Conservation (phyloP, 1,140 invertebrate genomes). For the Chelonus insularis region DNA sequence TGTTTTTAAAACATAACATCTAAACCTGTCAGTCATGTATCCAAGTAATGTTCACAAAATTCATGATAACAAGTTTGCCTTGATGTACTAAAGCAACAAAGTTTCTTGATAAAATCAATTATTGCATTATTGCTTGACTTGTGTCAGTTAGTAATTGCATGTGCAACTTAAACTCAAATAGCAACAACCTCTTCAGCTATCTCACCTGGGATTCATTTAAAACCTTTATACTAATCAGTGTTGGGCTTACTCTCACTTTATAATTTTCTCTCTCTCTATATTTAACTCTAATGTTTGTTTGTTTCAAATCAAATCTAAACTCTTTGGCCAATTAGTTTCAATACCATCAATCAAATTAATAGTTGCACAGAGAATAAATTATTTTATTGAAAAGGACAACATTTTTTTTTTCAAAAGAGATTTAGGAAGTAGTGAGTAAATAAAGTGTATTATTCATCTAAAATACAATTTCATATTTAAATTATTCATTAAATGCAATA, state of each 20-base stretch:
- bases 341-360: constrained; percentile 30
- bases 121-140: background rate
- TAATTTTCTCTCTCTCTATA: background rate
- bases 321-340: constrained; percentile 13
- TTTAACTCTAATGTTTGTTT: constrained; percentile 38
- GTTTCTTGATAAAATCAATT: background rate
- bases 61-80: too few relatives aligned
- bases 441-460: too few relatives aligned
- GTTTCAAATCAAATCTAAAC: constrained; percentile 37
- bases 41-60: too few relatives aligned
- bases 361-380: too few relatives aligned
- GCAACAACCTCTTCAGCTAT: constrained; percentile 9
- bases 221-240: constrained; percentile 15
- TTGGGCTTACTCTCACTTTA: background rate
- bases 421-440: too few relatives aligned
- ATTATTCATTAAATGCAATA: constrained; percentile 24
- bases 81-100: too few relatives aligned
- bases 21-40: too few relatives aligned
- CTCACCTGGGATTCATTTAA: constrained; percentile 15
- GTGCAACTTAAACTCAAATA: constrained; percentile 21
- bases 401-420: too few relatives aligned
- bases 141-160: background rate
- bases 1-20: too few relatives aligned
- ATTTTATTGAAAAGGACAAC: too few relatives aligned
- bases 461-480: too few relatives aligned